Conservation (phyloP, 92 coral and sea anemone genomes). For the Heliopora coerulea region DNA sequence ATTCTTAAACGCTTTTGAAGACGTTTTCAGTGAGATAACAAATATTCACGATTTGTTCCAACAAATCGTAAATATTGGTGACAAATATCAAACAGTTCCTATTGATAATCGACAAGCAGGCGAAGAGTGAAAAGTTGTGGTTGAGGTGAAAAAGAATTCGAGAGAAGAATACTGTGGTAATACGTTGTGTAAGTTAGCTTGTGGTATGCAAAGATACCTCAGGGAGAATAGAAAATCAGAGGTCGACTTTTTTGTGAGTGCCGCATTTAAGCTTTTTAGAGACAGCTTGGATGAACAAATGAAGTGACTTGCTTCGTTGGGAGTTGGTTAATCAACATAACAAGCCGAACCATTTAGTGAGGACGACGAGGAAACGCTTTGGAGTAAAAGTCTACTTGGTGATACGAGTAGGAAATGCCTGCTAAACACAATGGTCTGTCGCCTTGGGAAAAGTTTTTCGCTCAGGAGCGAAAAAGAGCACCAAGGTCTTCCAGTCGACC, state of each 20-base stretch:
- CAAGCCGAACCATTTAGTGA: conserved; percentile 37
- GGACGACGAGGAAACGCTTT: conserved; percentile 35
- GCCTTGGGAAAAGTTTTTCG: conserved; percentile 45
- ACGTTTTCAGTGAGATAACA: no score
- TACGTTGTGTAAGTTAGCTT: conserved; percentile 43
- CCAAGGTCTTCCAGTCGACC: not conserved
- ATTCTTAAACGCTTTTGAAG: no score
- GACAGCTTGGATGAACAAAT: conserved; percentile 45
- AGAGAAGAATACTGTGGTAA: not conserved
- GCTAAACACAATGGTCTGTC: conserved; percentile 45
- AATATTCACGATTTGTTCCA: no score
- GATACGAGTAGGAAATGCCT: conserved; percentile 5
- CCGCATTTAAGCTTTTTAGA: conserved; percentile 45
- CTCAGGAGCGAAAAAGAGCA: not conserved
- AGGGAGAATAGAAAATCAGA: conserved; percentile 49
- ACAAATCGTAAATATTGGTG: no score
- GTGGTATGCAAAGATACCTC: conserved; percentile 47
- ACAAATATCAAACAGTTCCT: no score
- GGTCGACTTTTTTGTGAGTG: conserved; percentile 28
- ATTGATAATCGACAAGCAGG: no score
- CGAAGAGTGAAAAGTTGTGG: no score
- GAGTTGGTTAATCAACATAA: conserved; percentile 23
- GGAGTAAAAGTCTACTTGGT: conserved; percentile 21
- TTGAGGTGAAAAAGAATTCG: no score
- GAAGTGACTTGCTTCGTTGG: conserved; percentile 40